Conservation (phyloP, 2,113 vertebrate species). For the Butastur rufipennis region DNA sequence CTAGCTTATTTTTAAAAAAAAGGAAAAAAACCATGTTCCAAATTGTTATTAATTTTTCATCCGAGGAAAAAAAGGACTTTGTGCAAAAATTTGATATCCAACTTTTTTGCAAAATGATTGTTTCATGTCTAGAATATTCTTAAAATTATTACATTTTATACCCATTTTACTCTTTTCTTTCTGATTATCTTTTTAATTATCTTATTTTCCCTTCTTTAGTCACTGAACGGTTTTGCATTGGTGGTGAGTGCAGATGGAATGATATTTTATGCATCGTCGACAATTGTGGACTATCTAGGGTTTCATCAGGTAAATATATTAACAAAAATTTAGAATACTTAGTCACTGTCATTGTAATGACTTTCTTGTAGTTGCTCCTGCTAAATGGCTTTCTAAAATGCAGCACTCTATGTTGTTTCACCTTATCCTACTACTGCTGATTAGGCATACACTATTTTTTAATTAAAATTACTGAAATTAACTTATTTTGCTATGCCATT, state of each 20-base stretch:
- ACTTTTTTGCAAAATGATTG: neutral
- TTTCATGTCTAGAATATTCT: neutral
- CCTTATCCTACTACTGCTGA: neutral
- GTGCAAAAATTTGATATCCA: neutral
- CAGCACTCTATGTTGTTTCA: neutral
- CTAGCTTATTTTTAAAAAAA: neutral
- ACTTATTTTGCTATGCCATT: neutral
- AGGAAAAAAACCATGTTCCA: neutral
- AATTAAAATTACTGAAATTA: neutral
- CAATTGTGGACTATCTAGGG: slow-evolving; percentile 93
- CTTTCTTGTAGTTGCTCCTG: neutral
- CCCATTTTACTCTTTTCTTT: neutral
- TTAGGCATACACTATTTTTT: neutral
- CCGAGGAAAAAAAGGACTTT: neutral
- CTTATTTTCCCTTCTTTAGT: slow-evolving; percentile 74
- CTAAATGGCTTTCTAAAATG: neutral
- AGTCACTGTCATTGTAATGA: neutral
- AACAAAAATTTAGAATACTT: neutral
- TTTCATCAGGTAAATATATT: slow-evolving; percentile 90
- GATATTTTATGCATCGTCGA: slow-evolving; percentile 95
- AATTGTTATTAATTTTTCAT: neutral
- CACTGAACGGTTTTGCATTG: slow-evolving; percentile 90
- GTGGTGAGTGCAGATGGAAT: slow-evolving; percentile 93
- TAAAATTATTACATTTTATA: neutral
- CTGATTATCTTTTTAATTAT: neutral